phyloP scores from a whole-genome alignment of 1,140 invertebrate genomes.

The Trachymyrmex cornetzi region DNA sequence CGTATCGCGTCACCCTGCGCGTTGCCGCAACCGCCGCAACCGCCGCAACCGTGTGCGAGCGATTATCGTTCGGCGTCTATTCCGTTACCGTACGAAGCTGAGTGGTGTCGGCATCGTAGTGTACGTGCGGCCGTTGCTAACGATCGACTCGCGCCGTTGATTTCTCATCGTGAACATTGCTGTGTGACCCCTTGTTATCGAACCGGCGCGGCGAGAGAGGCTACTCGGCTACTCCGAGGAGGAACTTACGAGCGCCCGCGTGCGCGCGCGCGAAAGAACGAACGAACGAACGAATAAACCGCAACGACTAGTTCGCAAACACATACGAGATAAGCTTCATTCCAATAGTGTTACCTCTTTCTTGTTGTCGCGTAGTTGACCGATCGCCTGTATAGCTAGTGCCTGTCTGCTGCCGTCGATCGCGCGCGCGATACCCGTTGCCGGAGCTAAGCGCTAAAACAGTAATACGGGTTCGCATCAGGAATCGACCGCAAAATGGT shows the following conservation, averaged over 20 bases:
- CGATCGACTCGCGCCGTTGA: conserved; percentile 65
- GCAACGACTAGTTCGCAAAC: not conserved
- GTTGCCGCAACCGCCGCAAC: too few species aligned
- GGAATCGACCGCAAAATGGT: conserved; percentile 76
- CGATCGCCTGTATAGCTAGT: conserved; percentile 46
- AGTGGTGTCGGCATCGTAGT: conserved; percentile 75
- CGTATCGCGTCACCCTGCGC: not conserved
- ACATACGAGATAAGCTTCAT: not conserved
- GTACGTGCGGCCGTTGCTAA: conserved; percentile 67
- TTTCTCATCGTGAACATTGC: not conserved
- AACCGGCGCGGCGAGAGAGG: not conserved
- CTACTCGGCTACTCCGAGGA: not conserved
- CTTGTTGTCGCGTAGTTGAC: conserved; percentile 13
- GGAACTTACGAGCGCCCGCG: not conserved
- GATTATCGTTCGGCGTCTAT: conserved; percentile 52
- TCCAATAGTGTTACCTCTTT: not conserved
- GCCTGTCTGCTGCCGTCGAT: conserved; percentile 16
- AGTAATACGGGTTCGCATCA: conserved; percentile 72
- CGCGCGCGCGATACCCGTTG: conserved; percentile 15
- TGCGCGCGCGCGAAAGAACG: not conserved
- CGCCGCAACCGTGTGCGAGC: conserved; percentile 26
- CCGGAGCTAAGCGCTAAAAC: conserved; percentile 61
- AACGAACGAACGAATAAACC: not conserved
- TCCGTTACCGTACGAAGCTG: conserved; percentile 28
- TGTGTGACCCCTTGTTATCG: not conserved